Evolutionary conservation across 92 coral and sea anemone species (phyloP), one percentile per base, ranked within the genome.

Genomic region (Scolanthus callimorphus): DNA sequence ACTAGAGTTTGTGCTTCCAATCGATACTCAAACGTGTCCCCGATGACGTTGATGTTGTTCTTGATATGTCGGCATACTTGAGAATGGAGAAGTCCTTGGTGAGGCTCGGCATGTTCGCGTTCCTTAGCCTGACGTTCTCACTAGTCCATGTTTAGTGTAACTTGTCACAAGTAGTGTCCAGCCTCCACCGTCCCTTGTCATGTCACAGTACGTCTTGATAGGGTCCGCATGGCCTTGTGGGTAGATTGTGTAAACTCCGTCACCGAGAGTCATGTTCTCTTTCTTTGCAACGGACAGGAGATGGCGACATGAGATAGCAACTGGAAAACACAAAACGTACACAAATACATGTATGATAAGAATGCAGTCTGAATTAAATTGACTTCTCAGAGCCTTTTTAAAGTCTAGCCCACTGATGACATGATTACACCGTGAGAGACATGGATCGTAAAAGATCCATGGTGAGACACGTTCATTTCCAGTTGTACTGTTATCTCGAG

Each of bases 121-220:
- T 67, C 56, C 74, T 60, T 34, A 52, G 63, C 27, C 31, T 34
- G 17, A 83, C 57, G 62, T 71, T 57, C 34, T 46, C 25, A 3
- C 47, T 64, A 15, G 71, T 71, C 91, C 91, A 84, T 27, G 70
- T 63, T 77, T 54, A 11, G 86, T 84, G 57, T 79, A 80, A 46
- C 86, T 79, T 10, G 91, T 84, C 20, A 84, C 86, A 69, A 84
- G 69, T 57, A 84, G 91, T 22, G 86, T 84, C 91, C 91, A 84
- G 30, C 91, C 86, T 10, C 91, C 91, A 27, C 82, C 91, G 47
- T 84, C 86, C 59, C 82, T 81, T 48, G 86, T 46, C 86, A 84
- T 79, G 66, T 84, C 91, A 48, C 91, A 84, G 51, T 79, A 84
- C 15, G 77, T 68, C 21, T 54, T 60, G 39, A 80, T 66, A 11